phyloP scores from a whole-genome alignment of 30 jellyfish, hydroid and myxozoan genomes.

The Pelagia noctiluca region DNA sequence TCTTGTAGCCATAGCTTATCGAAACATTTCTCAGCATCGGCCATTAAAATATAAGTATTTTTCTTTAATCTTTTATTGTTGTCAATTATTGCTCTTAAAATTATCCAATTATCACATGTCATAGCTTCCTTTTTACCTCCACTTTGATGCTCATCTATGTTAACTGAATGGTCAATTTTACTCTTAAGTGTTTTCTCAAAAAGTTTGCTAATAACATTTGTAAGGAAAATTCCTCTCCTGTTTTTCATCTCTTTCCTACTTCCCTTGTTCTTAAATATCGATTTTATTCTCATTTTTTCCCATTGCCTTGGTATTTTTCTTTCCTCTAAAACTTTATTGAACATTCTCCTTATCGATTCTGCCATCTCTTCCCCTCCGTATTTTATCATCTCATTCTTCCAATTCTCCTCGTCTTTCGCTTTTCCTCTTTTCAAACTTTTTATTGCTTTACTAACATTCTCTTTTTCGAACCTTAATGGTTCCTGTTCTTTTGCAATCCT shows the following conservation, averaged over 20 bases:
- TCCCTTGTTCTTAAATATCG: slow-evolving; percentile 51
- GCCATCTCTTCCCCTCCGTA: slow-evolving; percentile 56
- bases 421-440: slow-evolving; percentile 29
- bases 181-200: slow-evolving; percentile 39
- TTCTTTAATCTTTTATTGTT: slow-evolving; percentile 33
- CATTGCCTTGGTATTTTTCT: slow-evolving; percentile 41
- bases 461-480: slow-evolving; percentile 31
- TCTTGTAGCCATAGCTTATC: slow-evolving; percentile 63
- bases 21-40: slow-evolving; percentile 64
- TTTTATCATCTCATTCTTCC: slow-evolving; percentile 53
- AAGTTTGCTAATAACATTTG: slow-evolving; percentile 32
- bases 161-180: slow-evolving; percentile 7
- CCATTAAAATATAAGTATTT: slow-evolving; percentile 27
- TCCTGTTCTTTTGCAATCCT: slow-evolving; percentile 18
- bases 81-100: slow-evolving; percentile 40
- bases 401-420: slow-evolving; percentile 39
- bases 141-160: slow-evolving; percentile 31
- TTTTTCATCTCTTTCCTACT: slow-evolving; percentile 28
- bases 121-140: slow-evolving; percentile 16
- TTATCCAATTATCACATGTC: slow-evolving; percentile 51
- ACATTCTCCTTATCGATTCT: slow-evolving; percentile 42
- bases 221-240: slow-evolving; percentile 61
- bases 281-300: slow-evolving; percentile 56
- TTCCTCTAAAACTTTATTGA: slow-evolving; percentile 15
- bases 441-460: slow-evolving; percentile 33